Conservation (phyloP, 1,140 invertebrate genomes). For the Cydia amplana region DNA sequence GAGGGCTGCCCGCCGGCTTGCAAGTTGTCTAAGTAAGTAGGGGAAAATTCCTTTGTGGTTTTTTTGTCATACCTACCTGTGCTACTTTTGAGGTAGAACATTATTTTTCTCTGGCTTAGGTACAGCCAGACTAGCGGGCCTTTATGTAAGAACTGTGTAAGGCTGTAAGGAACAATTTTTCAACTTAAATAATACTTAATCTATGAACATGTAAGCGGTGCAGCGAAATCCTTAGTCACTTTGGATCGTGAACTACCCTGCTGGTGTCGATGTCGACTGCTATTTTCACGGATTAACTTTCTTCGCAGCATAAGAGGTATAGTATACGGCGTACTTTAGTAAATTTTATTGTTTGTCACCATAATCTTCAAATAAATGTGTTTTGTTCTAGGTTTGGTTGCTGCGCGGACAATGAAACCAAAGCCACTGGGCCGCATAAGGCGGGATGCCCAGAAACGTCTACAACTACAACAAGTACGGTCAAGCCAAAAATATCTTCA, state of each 20-base stretch:
- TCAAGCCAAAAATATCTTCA: background rate
- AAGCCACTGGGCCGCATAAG: constrained; percentile 84
- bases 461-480: constrained; percentile 35
- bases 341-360: background rate
- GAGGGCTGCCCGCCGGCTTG: constrained; percentile 90
- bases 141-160: too few species aligned
- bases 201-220: too few species aligned
- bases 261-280: too few species aligned
- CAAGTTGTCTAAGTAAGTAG: constrained; percentile 81
- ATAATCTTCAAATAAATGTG: background rate
- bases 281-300: background rate
- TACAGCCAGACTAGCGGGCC: too few species aligned
- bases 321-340: too few species aligned
- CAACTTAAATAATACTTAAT: too few species aligned
- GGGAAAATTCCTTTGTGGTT: background rate
- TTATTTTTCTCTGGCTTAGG: background rate
- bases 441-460: constrained; percentile 82
- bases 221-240: too few species aligned
- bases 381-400: constrained; percentile 83
- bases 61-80: background rate
- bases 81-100: constrained; percentile 12
- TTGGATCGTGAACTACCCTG: too few species aligned
- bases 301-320: too few species aligned
- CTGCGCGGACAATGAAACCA: constrained; percentile 87
- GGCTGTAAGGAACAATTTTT: too few species aligned